These are phyloP conservation scores for Oncorhynchus kisutch DNA, from an alignment of 2,113 vertebrate species.

Conservation along the genomic window DNA sequence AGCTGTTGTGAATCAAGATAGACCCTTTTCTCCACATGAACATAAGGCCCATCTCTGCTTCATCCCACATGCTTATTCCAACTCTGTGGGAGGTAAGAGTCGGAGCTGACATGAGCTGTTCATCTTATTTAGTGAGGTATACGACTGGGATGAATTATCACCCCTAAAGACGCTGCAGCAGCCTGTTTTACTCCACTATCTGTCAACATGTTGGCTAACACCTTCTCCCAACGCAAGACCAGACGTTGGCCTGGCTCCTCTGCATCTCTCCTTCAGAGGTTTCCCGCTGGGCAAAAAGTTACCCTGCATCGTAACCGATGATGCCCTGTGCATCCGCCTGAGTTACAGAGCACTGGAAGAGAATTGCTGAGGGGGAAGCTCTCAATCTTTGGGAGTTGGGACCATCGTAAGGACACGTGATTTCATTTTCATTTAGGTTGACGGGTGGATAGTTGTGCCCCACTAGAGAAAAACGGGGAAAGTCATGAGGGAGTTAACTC, in stretches of 20 bases:
- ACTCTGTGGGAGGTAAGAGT: constrained; percentile 21
- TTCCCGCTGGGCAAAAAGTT: neutral
- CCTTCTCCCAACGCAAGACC: constrained; percentile 12
- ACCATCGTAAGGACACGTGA: neutral
- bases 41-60: neutral
- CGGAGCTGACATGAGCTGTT: neutral
- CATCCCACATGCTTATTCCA: constrained; percentile 8
- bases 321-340: neutral
- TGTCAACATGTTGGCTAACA: constrained; percentile 20
- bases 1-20: neutral
- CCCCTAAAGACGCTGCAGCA: constrained; percentile 5
- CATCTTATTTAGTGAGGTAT: no score
- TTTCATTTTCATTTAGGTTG: constrained; percentile 7
- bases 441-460: neutral
- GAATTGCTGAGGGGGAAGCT: neutral
- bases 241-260: neutral
- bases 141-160: constrained; percentile 25
- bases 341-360: neutral
- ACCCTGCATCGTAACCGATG: neutral
- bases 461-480: neutral
- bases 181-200: constrained; percentile 17
- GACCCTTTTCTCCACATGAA: constrained; percentile 17
- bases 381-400: neutral
- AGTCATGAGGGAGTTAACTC: constrained; percentile 44
- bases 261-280: neutral